These are phyloP conservation scores for Chaitophorus viminalis DNA, from an alignment of 2,888 invertebrate species.

Conservation along the genomic window DNA sequence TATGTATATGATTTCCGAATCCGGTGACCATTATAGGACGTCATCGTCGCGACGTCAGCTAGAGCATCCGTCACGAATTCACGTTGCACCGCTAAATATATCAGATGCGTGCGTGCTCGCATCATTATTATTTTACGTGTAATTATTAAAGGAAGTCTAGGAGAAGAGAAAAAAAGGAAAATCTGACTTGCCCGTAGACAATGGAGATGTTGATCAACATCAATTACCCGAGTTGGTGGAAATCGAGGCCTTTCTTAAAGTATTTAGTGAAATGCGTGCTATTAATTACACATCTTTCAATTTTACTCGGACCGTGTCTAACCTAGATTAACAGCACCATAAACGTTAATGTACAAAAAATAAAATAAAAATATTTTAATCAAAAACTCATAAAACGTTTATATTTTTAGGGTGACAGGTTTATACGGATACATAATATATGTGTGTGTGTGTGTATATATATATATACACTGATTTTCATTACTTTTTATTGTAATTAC, in stretches of 20 bases:
- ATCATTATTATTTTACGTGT: not conserved
- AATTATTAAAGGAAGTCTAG: not conserved
- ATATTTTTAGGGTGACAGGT: slow-evolving; percentile 9
- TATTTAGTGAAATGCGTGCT: slow-evolving; percentile 31
- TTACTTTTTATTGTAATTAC: slow-evolving; percentile 29
- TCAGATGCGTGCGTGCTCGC: not conserved
- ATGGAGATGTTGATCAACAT: slow-evolving; percentile 8
- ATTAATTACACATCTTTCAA: slow-evolving; percentile 24
- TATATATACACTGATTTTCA: not conserved
- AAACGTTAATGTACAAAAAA: not conserved
- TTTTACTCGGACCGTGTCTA: slow-evolving; percentile 22
- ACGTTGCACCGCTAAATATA: not conserved
- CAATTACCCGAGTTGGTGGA: slow-evolving; percentile 1
- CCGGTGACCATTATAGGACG: not conserved
- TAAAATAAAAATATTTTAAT: not conserved
- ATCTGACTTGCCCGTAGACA: not conserved
- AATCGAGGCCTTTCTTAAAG: not conserved
- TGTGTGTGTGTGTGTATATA: not conserved
- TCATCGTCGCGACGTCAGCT: not conserved
- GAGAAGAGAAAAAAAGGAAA: not conserved
- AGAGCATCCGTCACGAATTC: not conserved
- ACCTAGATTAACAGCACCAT: slow-evolving; percentile 51
- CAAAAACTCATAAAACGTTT: slow-evolving; percentile 16
- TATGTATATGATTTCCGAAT: not conserved
- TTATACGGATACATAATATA: not conserved